Evolutionary conservation across 1,140 invertebrate species (phyloP).

Genomic region (Ceratosolen fusciceps): DNA sequence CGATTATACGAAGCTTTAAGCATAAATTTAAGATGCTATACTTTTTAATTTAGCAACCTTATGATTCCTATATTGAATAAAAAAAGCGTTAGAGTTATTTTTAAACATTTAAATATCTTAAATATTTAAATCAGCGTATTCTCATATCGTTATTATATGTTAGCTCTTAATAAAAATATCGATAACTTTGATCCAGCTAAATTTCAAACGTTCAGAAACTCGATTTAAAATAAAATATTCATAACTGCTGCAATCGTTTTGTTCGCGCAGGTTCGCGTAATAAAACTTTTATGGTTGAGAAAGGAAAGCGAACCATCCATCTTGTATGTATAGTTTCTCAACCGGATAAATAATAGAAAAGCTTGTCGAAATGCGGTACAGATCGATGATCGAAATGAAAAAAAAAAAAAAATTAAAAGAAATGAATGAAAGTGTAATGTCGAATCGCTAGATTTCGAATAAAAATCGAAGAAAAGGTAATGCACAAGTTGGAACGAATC

Average conservation of each 20-base stretch:
- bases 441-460: background rate
- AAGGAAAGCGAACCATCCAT: constrained; percentile 33
- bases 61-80: background rate
- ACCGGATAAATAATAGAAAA: constrained; percentile 37
- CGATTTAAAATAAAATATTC: constrained; percentile 43
- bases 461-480: background rate
- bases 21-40: background rate
- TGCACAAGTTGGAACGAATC: background rate
- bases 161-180: constrained; percentile 3
- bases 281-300: constrained; percentile 41
- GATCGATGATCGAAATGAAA: constrained; percentile 3
- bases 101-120: background rate
- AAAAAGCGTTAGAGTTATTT: background rate
- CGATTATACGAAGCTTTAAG: too few species aligned
- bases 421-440: background rate
- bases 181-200: constrained; percentile 12
- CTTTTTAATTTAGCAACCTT: background rate
- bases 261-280: constrained; percentile 9
- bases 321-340: constrained; percentile 9
- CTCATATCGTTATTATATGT: background rate
- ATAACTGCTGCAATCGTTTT: constrained; percentile 17
- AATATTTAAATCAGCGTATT: background rate
- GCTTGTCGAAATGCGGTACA: background rate
- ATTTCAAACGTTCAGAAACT: constrained; percentile 26
- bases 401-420: background rate